phyloP scores from a whole-genome alignment of 2,888 invertebrate genomes.

The Esperia sulphurella region DNA sequence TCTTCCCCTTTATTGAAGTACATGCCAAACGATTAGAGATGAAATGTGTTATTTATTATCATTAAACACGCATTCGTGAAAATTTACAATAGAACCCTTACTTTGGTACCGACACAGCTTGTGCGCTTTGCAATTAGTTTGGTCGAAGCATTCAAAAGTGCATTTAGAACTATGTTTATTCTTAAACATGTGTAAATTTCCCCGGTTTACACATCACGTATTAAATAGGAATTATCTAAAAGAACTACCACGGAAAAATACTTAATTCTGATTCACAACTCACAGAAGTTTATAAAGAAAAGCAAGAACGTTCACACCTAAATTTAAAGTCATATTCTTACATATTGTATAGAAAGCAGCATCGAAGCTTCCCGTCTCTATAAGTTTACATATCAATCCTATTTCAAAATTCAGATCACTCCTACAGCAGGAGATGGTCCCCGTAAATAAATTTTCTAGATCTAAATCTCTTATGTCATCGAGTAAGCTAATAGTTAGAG shows the following conservation, averaged over 20 bases:
- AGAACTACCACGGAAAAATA: conserved; percentile 30
- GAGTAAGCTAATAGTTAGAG: conserved; percentile 42
- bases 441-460: conserved; percentile 54
- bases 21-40: conserved; percentile 46
- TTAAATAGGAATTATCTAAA: conserved; percentile 34
- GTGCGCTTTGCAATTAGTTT: conserved; percentile 62
- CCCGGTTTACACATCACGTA: conserved; percentile 65
- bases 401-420: conserved; percentile 60
- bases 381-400: conserved; percentile 34
- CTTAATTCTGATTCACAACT: conserved; percentile 62
- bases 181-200: conserved; percentile 70
- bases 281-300: conserved; percentile 47
- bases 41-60: conserved; percentile 22
- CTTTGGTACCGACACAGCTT: conserved; percentile 37
- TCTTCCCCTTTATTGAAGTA: conserved; percentile 76
- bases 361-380: conserved; percentile 46
- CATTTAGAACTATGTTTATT: conserved; percentile 28
- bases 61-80: conserved; percentile 23
- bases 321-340: conserved; percentile 61
- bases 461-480: conserved; percentile 46
- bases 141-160: conserved; percentile 64
- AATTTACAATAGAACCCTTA: conserved; percentile 23
- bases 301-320: conserved; percentile 37
- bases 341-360: conserved; percentile 49
- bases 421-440: conserved; percentile 66